These are phyloP conservation scores for Drosophila mimetica DNA, from an alignment of 2,888 invertebrate genomes.

Conservation along the genomic window DNA sequence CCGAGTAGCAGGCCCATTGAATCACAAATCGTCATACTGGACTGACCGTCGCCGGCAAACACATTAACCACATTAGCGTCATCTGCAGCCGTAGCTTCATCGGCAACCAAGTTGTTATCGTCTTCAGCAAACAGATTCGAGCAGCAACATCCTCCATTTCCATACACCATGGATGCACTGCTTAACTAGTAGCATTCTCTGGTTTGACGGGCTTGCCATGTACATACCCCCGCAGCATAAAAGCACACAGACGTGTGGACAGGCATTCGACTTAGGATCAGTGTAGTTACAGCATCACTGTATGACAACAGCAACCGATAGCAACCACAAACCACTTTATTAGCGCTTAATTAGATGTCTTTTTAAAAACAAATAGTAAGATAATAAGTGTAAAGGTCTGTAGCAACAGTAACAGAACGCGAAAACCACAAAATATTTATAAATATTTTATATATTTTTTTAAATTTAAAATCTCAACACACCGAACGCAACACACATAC, in stretches of 20 bases:
- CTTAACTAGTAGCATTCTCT: conserved; percentile 84
- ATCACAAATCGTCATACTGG: conserved; percentile 90
- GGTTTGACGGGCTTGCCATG: conserved; percentile 72
- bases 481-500: conserved; percentile 38
- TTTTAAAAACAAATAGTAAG: conserved; percentile 72
- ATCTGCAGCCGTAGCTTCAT: conserved; percentile 45
- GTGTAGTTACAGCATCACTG: conserved; percentile 66
- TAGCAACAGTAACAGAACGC: conserved; percentile 59
- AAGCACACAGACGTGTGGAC: conserved; percentile 35
- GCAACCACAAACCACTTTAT: conserved; percentile 65
- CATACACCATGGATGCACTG: conserved; percentile 89
- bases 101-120: conserved; percentile 63
- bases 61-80: conserved; percentile 56
- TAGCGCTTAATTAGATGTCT: conserved; percentile 78
- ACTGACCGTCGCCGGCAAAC: conserved; percentile 87
- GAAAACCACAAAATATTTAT: conserved; percentile 73
- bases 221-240: conserved; percentile 59
- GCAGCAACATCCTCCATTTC: conserved; percentile 85
- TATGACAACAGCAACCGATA: conserved; percentile 41
- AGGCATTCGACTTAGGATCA: conserved; percentile 63
- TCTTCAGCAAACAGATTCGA: conserved; percentile 68
- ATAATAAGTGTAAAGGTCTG: conserved; percentile 76
- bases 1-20: conserved; percentile 85
- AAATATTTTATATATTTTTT: conserved; percentile 68
- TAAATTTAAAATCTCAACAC: conserved; percentile 63